Conservation (phyloP, 1,140 invertebrate genomes). For the Drosophila gunungcola region DNA sequence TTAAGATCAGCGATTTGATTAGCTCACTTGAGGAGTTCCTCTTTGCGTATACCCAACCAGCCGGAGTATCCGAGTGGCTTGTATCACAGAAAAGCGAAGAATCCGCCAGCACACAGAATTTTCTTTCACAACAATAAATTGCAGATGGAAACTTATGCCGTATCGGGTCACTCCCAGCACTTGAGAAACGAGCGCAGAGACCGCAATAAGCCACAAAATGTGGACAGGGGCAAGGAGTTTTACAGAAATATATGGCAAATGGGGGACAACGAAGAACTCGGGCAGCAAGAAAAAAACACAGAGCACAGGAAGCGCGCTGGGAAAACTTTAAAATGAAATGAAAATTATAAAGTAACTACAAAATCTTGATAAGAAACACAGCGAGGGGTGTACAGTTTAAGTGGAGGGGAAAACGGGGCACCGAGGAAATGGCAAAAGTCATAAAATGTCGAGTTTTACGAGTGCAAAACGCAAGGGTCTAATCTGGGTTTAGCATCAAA, state of each 20-base stretch:
- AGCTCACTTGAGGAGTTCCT: constrained; percentile 15
- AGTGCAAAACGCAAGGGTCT: constrained; percentile 83
- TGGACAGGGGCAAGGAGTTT: constrained; percentile 20
- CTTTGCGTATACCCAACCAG: constrained; percentile 8
- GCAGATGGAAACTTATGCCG: constrained; percentile 70
- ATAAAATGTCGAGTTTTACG: constrained; percentile 82
- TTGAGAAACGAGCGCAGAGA: constrained; percentile 40
- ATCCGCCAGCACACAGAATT: constrained; percentile 16
- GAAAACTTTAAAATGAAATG: constrained; percentile 73
- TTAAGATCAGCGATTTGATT: constrained; percentile 17
- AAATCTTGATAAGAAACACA: constrained; percentile 77
- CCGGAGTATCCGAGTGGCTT: constrained; percentile 21
- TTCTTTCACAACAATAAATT: constrained; percentile 55
- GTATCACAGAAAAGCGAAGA: background rate
- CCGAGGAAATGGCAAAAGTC: constrained; percentile 80
- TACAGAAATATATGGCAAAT: constrained; percentile 66
- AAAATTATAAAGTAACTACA: constrained; percentile 83
- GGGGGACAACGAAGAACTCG: constrained; percentile 28
- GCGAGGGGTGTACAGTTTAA: constrained; percentile 11
- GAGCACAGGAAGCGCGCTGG: constrained; percentile 14
- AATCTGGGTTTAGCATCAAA: constrained; percentile 82
- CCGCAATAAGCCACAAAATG: constrained; percentile 29
- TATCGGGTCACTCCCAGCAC: constrained; percentile 63
- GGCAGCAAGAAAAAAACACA: background rate
- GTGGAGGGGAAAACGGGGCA: constrained; percentile 16